These are phyloP conservation scores for Arnoldichthys spilopterus DNA, from an alignment of 2,797 vertebrate species.

Conservation along the genomic window DNA sequence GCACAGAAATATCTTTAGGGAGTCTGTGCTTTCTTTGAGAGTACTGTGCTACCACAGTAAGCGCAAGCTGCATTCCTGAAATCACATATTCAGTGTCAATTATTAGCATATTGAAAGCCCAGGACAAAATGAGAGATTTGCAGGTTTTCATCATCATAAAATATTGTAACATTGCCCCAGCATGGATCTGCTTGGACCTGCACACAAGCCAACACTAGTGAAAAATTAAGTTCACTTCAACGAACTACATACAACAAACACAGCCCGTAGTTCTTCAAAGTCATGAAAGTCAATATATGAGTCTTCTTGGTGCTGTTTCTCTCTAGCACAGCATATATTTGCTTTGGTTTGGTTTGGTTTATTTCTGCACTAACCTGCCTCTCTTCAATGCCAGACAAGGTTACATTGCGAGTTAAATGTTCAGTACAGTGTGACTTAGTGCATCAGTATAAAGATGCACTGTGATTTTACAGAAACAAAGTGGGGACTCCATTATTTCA, in stretches of 20 bases:
- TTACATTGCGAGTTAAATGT: neutral
- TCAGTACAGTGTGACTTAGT: neutral
- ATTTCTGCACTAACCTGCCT: neutral
- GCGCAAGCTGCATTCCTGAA: conserved; percentile 10
- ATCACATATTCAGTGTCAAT: conserved; percentile 2
- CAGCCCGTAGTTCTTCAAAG: neutral
- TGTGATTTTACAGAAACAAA: neutral
- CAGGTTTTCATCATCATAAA: neutral
- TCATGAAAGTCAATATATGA: neutral
- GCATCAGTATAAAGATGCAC: neutral
- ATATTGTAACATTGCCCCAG: neutral
- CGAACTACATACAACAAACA: neutral
- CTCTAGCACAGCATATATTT: neutral
- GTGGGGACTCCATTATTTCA: neutral
- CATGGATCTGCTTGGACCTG: neutral
- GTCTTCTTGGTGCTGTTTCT: neutral
- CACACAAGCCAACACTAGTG: neutral
- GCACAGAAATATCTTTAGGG: neutral
- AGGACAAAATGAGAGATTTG: neutral
- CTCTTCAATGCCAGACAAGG: neutral
- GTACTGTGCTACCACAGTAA: neutral
- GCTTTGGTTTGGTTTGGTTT: neutral
- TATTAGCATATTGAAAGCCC: neutral
- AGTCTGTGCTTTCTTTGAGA: neutral
- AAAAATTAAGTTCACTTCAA: neutral